Evolutionary conservation across 2,888 invertebrate species (phyloP), one percentile per base, ranked within the genome.

Genomic region (Limnephilus rhombicus): DNA sequence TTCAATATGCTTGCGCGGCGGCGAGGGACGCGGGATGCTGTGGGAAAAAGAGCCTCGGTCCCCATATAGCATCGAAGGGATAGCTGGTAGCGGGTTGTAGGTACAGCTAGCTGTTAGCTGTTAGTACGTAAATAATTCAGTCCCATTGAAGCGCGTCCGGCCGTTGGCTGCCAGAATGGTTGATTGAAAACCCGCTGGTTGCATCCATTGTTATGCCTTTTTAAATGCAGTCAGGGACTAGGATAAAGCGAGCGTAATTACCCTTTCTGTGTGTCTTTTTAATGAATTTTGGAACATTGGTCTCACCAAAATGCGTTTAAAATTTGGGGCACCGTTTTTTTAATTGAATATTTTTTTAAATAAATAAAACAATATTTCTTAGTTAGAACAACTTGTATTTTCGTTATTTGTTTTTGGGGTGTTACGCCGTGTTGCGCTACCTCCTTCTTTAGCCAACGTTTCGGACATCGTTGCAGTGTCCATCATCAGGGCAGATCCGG

Each of bases 121-220:
- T 83, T 37, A 24, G 53, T 87, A 86, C 86, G 31, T 87, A 68
- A 80, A 89, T 89, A 89, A 89, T 89, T 89, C 80, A 80, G 68
- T 89, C 37, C 80, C 5, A 89, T 89, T 89, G 80, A 41, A 18
- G 80, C 80, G 88, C 88, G 88, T 89, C 41, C 88, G 41, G 18
- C 80, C 88, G 41, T 89, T 80, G 80, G 18, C 88, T 89, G 88
- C 88, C 88, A 49, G 80, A 37, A 24, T n/a, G 80, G 37, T 89
- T 89, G 88, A 89, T 89, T 89, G 88, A 89, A 89, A 89, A 89
- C 88, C 37, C 49, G 49, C 86, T 49, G 86, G 45, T 45, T 31
- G 86, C 49, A 80, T 86, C 41, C 45, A 24, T 45, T 49, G 41
- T 86, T 68, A 7, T 68, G 9, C 37, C n/a, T 85, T 45, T 86